These are phyloP conservation scores for Drosophila lacertosa DNA, from an alignment of 1,140 invertebrate species.

Conservation along the genomic window DNA sequence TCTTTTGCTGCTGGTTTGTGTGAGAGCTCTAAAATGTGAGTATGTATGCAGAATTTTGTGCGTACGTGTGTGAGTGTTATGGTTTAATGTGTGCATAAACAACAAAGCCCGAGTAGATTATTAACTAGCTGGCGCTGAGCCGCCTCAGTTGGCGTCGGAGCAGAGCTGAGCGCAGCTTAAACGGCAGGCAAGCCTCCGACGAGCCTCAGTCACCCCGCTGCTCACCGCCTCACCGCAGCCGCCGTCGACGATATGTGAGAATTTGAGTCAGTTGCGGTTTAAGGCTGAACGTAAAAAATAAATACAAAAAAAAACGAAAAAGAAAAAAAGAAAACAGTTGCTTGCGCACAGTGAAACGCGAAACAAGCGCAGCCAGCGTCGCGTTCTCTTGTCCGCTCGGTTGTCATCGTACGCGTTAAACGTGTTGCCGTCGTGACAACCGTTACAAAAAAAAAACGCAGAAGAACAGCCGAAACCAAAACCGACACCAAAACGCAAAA, in stretches of 20 bases:
- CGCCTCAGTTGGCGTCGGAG: not conserved
- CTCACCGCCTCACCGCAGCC: not conserved
- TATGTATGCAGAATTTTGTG: not conserved
- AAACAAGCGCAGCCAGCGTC: slow-evolving; percentile 45
- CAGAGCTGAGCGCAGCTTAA: slow-evolving; percentile 26
- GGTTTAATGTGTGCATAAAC: slow-evolving; percentile 13
- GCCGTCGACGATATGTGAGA: slow-evolving; percentile 40
- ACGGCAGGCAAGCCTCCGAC: slow-evolving; percentile 37
- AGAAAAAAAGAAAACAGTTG: slow-evolving; percentile 51
- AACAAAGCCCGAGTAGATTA: slow-evolving; percentile 39
- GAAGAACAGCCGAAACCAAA: slow-evolving; percentile 1
- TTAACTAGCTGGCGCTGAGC: slow-evolving; percentile 17
- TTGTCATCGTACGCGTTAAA: slow-evolving; percentile 24
- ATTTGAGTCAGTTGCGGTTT: slow-evolving; percentile 50
- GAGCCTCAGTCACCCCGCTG: not conserved
- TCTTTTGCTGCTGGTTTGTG: not conserved
- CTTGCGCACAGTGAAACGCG: slow-evolving; percentile 57
- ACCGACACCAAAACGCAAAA: slow-evolving; percentile 13
- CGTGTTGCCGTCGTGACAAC: slow-evolving; percentile 38
- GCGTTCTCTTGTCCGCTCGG: slow-evolving; percentile 26
- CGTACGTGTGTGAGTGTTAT: not conserved
- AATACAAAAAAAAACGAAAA: not conserved
- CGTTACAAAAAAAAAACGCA: slow-evolving; percentile 26
- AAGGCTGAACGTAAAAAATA: slow-evolving; percentile 40
- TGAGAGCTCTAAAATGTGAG: slow-evolving; percentile 3